A percentile compares a stretch with the other conserved stretches of the same genome.
Evolutionary conservation across 1,140 invertebrate genomes (phyloP).

Genomic region (Semibalanus balanoides): DNA sequence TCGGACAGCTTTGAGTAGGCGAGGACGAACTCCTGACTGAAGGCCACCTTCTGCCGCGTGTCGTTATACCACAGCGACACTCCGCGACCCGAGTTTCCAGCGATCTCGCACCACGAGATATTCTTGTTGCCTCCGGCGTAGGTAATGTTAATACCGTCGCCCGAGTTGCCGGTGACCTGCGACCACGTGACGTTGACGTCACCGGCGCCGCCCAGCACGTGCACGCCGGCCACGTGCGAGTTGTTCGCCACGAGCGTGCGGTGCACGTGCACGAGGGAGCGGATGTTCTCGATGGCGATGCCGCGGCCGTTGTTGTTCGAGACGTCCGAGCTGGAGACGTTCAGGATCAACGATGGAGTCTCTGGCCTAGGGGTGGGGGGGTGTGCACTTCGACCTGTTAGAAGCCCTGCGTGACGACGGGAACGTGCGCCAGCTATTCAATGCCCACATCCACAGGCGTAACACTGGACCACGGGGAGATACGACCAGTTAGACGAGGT

Average conservation of each 20-base stretch:
- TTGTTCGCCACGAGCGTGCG: constrained; percentile 70
- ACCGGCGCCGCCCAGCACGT: constrained; percentile 69
- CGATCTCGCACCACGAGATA: constrained; percentile 60
- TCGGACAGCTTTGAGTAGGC: constrained; percentile 72
- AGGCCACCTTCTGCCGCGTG: constrained; percentile 39
- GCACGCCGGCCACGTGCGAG: constrained; percentile 71
- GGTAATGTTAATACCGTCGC: constrained; percentile 47
- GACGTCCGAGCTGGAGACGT: constrained; percentile 67
- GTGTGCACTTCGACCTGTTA: no score
- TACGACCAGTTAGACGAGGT: no score
- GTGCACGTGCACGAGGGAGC: constrained; percentile 63
- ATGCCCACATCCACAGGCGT: no score
- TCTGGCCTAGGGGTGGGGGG: no score
- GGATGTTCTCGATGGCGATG: constrained; percentile 64
- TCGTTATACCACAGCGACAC: constrained; percentile 77
- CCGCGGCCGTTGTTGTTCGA: constrained; percentile 85
- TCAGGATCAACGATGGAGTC: no score
- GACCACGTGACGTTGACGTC: constrained; percentile 84
- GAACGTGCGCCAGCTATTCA: no score
- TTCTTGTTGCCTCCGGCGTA: constrained; percentile 80
- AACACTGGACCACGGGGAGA: no score
- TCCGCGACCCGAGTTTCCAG: constrained; percentile 58
- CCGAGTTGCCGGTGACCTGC: constrained; percentile 75
- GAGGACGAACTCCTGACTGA: constrained; percentile 70
- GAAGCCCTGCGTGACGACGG: no score